A percentile compares a stretch with the other conserved stretches of the same genome.
Evolutionary conservation across 2,113 vertebrate species (phyloP).

Genomic region (Amazona vittata): DNA sequence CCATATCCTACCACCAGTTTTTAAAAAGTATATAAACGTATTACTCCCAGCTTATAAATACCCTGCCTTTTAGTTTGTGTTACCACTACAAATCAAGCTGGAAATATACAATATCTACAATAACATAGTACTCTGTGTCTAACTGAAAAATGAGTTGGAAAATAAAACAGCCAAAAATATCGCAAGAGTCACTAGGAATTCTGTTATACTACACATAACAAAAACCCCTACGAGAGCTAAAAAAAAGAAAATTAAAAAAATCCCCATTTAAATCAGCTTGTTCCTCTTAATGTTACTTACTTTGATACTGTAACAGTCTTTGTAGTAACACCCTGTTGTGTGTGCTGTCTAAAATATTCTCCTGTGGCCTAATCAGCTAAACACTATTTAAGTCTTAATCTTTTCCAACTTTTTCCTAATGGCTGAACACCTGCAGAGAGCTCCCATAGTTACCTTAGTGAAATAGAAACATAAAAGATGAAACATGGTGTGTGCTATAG

Average conservation of each 20-base stretch:
- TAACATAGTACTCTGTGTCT: neutral
- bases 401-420: conserved; percentile 12
- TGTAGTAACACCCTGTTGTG: conserved; percentile 21
- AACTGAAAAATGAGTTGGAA: neutral
- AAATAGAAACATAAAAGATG: neutral
- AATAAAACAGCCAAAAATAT: neutral
- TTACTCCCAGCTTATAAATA: neutral
- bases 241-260: neutral
- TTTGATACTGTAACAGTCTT: conserved; percentile 4
- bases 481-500: neutral
- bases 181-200: neutral
- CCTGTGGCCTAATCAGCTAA: conserved; percentile 16
- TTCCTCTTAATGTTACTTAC: conserved; percentile 9
- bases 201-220: neutral
- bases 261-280: neutral
- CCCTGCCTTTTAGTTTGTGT: neutral
- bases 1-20: neutral
- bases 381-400: conserved; percentile 17
- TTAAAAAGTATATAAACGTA: fast-evolving
- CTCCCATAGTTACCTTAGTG: neutral
- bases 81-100: neutral
- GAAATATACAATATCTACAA: neutral
- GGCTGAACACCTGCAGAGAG: neutral
- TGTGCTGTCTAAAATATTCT: conserved; percentile 15
- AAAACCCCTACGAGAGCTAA: neutral